A percentile compares a stretch with the other conserved stretches of the same genome.
Conservation (phyloP, 2,888 invertebrate species). For the Fragum sueziense region DNA sequence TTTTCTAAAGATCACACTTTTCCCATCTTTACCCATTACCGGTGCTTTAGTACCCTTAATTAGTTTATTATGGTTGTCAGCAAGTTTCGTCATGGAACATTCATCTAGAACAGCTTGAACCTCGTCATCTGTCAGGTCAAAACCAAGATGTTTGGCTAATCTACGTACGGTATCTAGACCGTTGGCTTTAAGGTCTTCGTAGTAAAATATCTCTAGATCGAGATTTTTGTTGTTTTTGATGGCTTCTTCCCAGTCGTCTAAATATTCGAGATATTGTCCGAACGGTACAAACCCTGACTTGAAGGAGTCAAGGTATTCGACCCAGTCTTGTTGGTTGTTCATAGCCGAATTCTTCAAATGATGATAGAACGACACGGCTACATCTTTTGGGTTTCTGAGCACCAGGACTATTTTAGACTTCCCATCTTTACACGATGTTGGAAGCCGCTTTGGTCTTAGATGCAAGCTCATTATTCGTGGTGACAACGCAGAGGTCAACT, state of each 20-base stretch:
- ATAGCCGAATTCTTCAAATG: slow-evolving; percentile 5
- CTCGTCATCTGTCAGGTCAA: not conserved
- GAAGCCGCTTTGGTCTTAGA: not conserved
- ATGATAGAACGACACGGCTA: not conserved
- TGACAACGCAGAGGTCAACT: not conserved
- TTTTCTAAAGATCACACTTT: slow-evolving; percentile 7
- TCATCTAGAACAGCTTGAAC: not conserved
- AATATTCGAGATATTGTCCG: not conserved
- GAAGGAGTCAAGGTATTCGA: not conserved
- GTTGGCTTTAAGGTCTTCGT: not conserved
- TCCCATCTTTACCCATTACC: no score
- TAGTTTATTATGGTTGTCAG: not conserved
- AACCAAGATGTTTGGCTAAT: not conserved
- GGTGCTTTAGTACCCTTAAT: no score
- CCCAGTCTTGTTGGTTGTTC: not conserved
- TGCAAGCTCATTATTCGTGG: not conserved
- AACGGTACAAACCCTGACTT: not conserved
- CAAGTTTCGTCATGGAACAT: not conserved
- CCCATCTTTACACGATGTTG: not conserved
- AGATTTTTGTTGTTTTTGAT: not conserved
- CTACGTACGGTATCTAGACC: not conserved
- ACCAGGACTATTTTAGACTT: slow-evolving; percentile 2
- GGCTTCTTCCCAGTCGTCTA: not conserved
- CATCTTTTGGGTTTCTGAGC: slow-evolving; percentile 12
- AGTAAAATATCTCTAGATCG: not conserved